Base-by-base conservation (phyloP, 2,888 invertebrate species). In the Apodemia duryi region DNA sequence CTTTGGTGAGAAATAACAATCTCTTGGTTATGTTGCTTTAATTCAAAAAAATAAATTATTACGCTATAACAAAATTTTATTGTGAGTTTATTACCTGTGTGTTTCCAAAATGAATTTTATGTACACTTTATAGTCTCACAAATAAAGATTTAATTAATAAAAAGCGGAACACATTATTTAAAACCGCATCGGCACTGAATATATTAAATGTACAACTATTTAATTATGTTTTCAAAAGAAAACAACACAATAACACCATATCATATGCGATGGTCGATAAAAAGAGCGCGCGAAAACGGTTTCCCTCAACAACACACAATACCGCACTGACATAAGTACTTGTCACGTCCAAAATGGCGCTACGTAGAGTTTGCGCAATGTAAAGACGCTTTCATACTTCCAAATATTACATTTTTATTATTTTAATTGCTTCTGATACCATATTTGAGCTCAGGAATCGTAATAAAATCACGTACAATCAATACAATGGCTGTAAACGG, bases 221-320 rank as follows among this genome's bases (percentile, higher is more conserved):
- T 82, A 75, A 74, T 78, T 73, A 81, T 79, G 83, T 82, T 86
- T 85, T 83, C 72, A 69, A 66, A 72, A 52, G 74, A 81, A 86
- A 88, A 86, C 82, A 82, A 77, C 75, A 82, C 80, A 85, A 84
- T 83, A 85, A 85, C 83, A 85, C 79, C 73, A 66, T 74, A 72
- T 72, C 66, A 69, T 76, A 73, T 71, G 70, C 70, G 66, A 68
- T 75, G 78, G 85, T 86, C 85, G 78, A 87, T 86, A 82, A 67
- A 71, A 71, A 67, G 65, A 72, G 73, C 77, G 73, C 76, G 77
- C 71, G 73, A 71, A 71, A 74, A 75, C 85, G 84, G 80, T 77
- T 71, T 69, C 66, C 62, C 68, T 11, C 35, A 21, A 62, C 66
- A 67, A 68, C 68, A 66, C 76, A 74, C 76, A 73, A 75, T 83